phyloP scores from a whole-genome alignment of 2,888 invertebrate genomes.

The Teleiodes luculella region DNA sequence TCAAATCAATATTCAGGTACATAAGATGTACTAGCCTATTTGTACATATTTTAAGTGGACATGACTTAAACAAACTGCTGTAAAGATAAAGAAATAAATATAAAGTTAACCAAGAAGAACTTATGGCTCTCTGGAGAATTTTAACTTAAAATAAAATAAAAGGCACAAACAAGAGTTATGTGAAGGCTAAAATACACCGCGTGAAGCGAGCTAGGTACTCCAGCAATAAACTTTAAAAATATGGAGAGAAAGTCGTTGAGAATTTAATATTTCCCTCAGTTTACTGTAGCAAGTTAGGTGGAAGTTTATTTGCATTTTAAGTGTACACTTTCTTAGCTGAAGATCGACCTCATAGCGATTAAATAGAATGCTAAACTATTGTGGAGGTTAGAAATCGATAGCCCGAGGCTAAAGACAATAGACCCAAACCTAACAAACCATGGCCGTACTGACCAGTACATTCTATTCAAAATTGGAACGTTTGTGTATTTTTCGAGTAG shows the following conservation, averaged over 20 bases:
- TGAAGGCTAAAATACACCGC: not conserved
- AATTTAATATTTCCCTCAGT: constrained; percentile 1
- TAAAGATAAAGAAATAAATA: not conserved
- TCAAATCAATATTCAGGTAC: too few relatives aligned
- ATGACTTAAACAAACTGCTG: not conserved
- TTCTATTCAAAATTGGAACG: too few relatives aligned
- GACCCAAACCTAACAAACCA: too few relatives aligned
- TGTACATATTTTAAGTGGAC: not conserved
- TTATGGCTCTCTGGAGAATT: not conserved
- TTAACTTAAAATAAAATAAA: not conserved
- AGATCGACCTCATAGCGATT: not conserved
- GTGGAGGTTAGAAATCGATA: too few relatives aligned
- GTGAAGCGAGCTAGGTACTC: not conserved
- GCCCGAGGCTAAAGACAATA: too few relatives aligned
- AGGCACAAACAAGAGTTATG: not conserved
- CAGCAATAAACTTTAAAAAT: not conserved
- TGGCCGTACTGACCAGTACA: too few relatives aligned
- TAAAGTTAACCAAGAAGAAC: not conserved
- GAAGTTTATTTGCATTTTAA: constrained; percentile 15
- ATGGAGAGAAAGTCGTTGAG: not conserved
- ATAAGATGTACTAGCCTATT: too few relatives aligned
- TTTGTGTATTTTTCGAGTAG: too few relatives aligned
- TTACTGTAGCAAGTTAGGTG: not conserved
- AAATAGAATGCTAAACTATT: not conserved
- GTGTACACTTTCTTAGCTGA: constrained; percentile 8